Evolutionary conservation across 2,888 invertebrate species (phyloP), one percentile per base, ranked within the genome.

Genomic region (Exocentrus adspersus): DNA sequence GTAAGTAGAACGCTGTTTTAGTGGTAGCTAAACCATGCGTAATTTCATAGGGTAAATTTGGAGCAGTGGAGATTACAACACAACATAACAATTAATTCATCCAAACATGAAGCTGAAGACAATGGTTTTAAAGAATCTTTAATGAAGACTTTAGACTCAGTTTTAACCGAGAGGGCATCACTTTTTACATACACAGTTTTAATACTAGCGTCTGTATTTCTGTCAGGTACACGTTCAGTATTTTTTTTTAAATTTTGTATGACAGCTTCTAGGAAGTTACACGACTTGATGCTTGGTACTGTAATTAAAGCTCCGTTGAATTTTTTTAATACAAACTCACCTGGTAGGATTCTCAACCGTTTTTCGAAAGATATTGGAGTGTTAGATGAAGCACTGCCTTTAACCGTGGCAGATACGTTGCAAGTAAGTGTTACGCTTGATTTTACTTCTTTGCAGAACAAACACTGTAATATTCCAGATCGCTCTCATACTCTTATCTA

Each of bases 311-410:
- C 88, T 0, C 86, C 87, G 0, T 87, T 90, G 80, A 78, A 82
- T 59, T 91, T 91, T 78, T 91, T 90, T 78, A 89, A 90, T 71
- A 85, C 83, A 0, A 90, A 90, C 77, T 87, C 89, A 1, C 83
- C 85, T 1, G 86, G 86, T n/a, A 80, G 85, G 21, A 86, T 90
- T 59, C 80, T 90, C 37, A 90, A 90, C 79, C 82, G 90, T 46
- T 90, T 91, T 77, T 87, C 90, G 1, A 90, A 90, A 77, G 90
- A 91, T 75, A 85, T 89, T 75, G 89, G 85, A 0, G 79, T 84
- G 0, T 81, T 86, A 7, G 86, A 86, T 73, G 86, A 86, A 70
- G 58, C 82, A 14, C 69, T 86, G 28, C 85, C 86, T 0, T 67
- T 72, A 10, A 83, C 83, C 0, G 69, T 85, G 54, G 83, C 86